phyloP scores from a whole-genome alignment of 2,888 invertebrate species.

The Ephialtes manifestator region DNA sequence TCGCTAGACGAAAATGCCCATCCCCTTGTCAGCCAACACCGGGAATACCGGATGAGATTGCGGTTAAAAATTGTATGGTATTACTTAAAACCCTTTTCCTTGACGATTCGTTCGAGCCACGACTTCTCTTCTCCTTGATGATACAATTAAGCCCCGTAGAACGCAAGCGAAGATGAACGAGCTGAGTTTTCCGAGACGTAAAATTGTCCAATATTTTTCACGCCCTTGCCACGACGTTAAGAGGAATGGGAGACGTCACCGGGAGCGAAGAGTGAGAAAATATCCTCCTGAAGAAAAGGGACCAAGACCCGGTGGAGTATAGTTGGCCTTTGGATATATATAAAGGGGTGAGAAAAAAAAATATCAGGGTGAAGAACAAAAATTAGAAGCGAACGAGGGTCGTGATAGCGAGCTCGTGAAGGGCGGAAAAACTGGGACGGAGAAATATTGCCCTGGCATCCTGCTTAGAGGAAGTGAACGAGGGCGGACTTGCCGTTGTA shows the following conservation, averaged over 20 bases:
- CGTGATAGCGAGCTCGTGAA: conserved; percentile 49
- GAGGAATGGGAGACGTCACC: conserved; percentile 73
- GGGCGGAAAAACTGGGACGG: conserved; percentile 52
- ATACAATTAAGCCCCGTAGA: conserved; percentile 84
- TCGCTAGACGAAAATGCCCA: conserved; percentile 14
- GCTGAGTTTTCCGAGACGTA: conserved; percentile 82
- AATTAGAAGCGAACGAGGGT: conserved; percentile 76
- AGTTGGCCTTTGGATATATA: conserved; percentile 56
- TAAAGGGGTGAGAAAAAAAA: conserved; percentile 82
- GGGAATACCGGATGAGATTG: conserved; percentile 81
- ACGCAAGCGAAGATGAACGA: conserved; percentile 57
- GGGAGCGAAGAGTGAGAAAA: conserved; percentile 63
- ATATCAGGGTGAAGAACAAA: conserved; percentile 75
- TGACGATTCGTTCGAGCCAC: conserved; percentile 72
- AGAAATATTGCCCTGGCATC: conserved; percentile 64
- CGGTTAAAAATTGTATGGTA: conserved; percentile 85
- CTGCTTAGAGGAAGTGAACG: conserved; percentile 60
- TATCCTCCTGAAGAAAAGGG: conserved; percentile 29
- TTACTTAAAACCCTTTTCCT: conserved; percentile 81
- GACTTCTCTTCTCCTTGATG: conserved; percentile 80
- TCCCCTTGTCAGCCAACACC: conserved; percentile 65
- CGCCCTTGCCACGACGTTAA: conserved; percentile 70
- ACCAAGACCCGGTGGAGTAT: conserved; percentile 27
- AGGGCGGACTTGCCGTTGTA: conserved; percentile 57
- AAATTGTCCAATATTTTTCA: conserved; percentile 86